A percentile compares a stretch with the other conserved stretches of the same genome.
Conservation (phyloP, 2,797 vertebrate genomes). For the Manis javanica region DNA sequence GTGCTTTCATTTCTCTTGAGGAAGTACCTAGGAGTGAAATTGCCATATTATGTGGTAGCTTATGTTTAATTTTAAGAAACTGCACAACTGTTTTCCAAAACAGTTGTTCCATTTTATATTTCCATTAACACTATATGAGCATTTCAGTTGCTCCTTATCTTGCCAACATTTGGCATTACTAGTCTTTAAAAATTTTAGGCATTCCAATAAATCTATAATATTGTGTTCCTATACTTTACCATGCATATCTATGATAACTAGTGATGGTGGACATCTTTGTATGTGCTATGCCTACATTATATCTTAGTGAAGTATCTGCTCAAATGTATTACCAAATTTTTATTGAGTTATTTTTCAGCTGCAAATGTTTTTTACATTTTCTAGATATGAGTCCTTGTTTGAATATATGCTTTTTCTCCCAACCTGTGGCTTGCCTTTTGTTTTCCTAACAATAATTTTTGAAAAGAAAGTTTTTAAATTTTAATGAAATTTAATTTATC, state of each 20-base stretch:
- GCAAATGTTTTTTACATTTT: not conserved
- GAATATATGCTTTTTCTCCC: not conserved
- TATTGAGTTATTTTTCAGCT: not conserved
- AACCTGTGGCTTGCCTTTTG: not conserved
- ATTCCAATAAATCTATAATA: not conserved
- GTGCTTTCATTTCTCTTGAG: not conserved
- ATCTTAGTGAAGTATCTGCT: not conserved
- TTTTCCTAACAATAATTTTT: not conserved
- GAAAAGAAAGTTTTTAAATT: not conserved
- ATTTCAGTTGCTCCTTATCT: not conserved
- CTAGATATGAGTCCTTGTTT: not conserved
- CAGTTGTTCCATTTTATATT: not conserved
- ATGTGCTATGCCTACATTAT: not conserved
- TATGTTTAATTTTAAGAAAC: not conserved
- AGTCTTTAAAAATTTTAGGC: not conserved
- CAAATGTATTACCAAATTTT: not conserved
- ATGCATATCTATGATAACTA: not conserved
- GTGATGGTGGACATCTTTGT: not conserved
- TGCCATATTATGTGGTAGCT: not conserved
- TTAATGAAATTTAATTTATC: slow-evolving; percentile 2
- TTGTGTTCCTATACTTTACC: not conserved
- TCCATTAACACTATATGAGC: not conserved
- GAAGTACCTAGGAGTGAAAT: not conserved
- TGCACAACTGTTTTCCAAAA: not conserved
- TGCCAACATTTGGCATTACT: not conserved